Conservation (phyloP, 2,113 vertebrate species). For the Syngnathoides biaculeatus region DNA sequence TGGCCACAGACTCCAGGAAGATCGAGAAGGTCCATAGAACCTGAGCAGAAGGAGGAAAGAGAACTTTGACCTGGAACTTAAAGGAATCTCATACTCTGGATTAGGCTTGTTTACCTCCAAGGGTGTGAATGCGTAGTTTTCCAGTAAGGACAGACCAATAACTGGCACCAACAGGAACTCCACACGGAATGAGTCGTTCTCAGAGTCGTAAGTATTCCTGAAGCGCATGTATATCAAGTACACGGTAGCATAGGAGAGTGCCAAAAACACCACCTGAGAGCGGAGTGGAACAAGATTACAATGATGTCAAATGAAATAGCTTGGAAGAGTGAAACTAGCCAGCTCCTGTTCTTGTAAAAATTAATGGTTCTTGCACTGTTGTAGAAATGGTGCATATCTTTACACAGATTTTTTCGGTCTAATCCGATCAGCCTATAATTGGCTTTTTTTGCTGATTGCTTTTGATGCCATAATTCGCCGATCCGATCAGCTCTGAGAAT, state of each 20-base stretch:
- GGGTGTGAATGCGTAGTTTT: slow-evolving; percentile 86
- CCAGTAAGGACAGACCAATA: slow-evolving; percentile 87
- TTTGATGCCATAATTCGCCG: no score
- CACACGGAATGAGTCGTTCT: slow-evolving; percentile 89
- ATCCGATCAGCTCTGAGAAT: no score
- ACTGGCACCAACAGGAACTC: slow-evolving; percentile 94
- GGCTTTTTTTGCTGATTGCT: no score
- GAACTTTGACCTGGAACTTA: not conserved
- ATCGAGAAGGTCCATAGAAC: slow-evolving; percentile 98
- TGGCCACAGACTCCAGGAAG: slow-evolving; percentile 94
- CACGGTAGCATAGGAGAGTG: slow-evolving; percentile 84
- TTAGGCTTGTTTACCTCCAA: slow-evolving; percentile 79
- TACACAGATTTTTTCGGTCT: not conserved
- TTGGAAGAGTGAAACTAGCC: not conserved
- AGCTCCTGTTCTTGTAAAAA: not conserved
- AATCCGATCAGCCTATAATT: no score
- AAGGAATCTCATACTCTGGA: not conserved
- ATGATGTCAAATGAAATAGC: not conserved
- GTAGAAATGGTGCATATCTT: no score
- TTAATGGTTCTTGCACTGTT: no score
- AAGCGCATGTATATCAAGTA: slow-evolving; percentile 92
- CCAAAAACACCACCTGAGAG: slow-evolving; percentile 86
- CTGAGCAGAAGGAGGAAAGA: slow-evolving; percentile 51
- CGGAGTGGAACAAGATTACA: not conserved
- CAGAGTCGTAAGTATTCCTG: slow-evolving; percentile 78